Conservation (phyloP, 2,797 vertebrate species). For the Tachyglossus aculeatus region DNA sequence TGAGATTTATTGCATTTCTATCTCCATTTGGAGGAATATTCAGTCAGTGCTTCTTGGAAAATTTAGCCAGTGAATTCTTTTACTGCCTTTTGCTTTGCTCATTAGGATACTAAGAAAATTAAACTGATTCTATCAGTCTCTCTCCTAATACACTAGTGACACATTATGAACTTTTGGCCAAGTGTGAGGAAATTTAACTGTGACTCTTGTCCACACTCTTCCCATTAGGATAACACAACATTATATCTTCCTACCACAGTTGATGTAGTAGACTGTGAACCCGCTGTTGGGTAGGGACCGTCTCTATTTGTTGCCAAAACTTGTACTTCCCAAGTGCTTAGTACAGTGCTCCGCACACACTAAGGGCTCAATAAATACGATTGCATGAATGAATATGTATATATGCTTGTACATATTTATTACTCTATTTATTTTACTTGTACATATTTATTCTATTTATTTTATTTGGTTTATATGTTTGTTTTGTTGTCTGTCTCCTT, state of each 20-base stretch:
- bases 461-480: too few relatives aligned
- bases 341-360: too few relatives aligned
- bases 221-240: conserved; percentile 10
- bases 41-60: conserved; percentile 9
- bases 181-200: conserved; percentile 19
- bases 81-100: conserved; percentile 14
- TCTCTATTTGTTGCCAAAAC: too few relatives aligned
- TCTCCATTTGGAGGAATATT: conserved; percentile 9
- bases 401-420: too few relatives aligned
- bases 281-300: too few relatives aligned
- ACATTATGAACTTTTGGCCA: conserved; percentile 10
- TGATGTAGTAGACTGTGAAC: too few relatives aligned
- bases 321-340: too few relatives aligned
- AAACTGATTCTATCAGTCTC: conserved; percentile 29
- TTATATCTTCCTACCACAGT: background rate
- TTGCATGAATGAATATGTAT: too few relatives aligned
- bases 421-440: too few relatives aligned
- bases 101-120: conserved; percentile 46
- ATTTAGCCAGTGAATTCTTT: conserved; percentile 21
- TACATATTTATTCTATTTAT: too few relatives aligned
- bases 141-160: conserved; percentile 11
- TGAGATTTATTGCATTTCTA: conserved; percentile 18
- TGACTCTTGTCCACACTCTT: conserved; percentile 19
- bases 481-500: too few relatives aligned
- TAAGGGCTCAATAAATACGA: too few relatives aligned